A percentile compares a stretch with the other conserved stretches of the same genome.
Evolutionary conservation across 2,888 invertebrate genomes (phyloP).

Genomic region (Cremastinae sp.): DNA sequence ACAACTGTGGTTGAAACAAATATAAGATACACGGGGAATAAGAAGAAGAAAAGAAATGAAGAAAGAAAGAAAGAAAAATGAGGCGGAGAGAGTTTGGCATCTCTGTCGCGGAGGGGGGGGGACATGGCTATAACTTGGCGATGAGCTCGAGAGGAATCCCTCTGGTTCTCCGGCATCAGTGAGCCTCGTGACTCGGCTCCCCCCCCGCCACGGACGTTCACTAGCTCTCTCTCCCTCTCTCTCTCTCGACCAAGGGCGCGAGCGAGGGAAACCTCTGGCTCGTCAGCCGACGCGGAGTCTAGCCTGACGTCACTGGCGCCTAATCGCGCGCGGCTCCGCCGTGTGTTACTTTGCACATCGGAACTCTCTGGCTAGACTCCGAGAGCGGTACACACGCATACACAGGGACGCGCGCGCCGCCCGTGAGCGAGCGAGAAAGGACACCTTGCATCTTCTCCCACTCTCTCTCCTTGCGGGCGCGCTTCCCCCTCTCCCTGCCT

Average conservation of each 20-base stretch:
- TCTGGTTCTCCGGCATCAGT: not conserved
- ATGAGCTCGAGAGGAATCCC: constrained; percentile 1
- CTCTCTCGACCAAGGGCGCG: constrained; percentile 8
- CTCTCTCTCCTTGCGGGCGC: constrained; percentile 13
- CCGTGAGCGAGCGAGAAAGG: not conserved
- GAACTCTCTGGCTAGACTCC: constrained; percentile 56
- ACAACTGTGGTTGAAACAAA: no score
- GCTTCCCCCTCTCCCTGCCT: constrained; percentile 32
- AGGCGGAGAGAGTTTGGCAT: not conserved
- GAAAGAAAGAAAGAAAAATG: not conserved
- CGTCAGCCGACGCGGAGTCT: constrained; percentile 62
- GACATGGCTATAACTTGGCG: constrained; percentile 33
- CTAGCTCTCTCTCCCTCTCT: no score
- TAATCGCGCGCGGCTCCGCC: constrained; percentile 69
- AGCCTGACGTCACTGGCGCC: constrained; percentile 76
- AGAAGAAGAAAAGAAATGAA: not conserved
- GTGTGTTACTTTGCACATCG: constrained; percentile 63
- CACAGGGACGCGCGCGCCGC: constrained; percentile 16
- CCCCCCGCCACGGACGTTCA: no score
- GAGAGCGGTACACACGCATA: not conserved
- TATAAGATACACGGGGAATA: no score
- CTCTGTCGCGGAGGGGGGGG: not conserved
- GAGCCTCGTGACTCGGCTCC: constrained; percentile 47
- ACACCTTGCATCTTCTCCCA: not conserved
- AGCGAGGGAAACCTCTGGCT: constrained; percentile 57